phyloP scores from a whole-genome alignment of 2,888 invertebrate genomes.

The Polylopha cassiicola region DNA sequence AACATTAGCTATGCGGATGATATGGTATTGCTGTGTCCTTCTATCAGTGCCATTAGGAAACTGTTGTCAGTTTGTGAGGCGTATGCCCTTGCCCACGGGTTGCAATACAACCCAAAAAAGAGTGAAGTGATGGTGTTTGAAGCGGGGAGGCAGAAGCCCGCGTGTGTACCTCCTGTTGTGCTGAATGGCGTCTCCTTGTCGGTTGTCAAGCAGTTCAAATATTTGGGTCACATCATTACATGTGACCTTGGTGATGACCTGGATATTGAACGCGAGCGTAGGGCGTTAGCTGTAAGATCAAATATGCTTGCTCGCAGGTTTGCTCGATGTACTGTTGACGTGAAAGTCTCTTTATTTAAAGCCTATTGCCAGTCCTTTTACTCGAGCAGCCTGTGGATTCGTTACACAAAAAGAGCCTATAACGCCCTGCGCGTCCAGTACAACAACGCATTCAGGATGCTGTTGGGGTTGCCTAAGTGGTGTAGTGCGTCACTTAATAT shows the following conservation, averaged over 20 bases:
- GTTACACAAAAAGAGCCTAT: too few species aligned
- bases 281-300: neutral
- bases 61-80: conserved; percentile 2
- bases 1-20: conserved; percentile 10
- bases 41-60: neutral
- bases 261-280: conserved; percentile 1
- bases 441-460: too few species aligned
- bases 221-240: neutral
- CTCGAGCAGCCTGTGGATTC: too few species aligned
- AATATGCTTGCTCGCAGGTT: too few species aligned
- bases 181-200: neutral
- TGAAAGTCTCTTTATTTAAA: too few species aligned
- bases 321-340: too few species aligned
- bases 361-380: too few species aligned
- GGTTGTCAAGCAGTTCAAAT: conserved; percentile 1
- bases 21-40: conserved; percentile 9
- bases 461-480: too few species aligned
- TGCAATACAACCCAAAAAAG: conserved; percentile 3
- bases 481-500: too few species aligned
- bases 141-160: neutral
- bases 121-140: conserved; percentile 10
- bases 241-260: neutral
- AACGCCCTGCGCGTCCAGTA: too few species aligned
- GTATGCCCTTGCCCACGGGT: conserved; percentile 2
- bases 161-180: neutral